Evolutionary conservation across 2,797 vertebrate genomes (phyloP), one percentile per base, ranked within the genome.

Genomic region (Loris lydekkerianus): DNA sequence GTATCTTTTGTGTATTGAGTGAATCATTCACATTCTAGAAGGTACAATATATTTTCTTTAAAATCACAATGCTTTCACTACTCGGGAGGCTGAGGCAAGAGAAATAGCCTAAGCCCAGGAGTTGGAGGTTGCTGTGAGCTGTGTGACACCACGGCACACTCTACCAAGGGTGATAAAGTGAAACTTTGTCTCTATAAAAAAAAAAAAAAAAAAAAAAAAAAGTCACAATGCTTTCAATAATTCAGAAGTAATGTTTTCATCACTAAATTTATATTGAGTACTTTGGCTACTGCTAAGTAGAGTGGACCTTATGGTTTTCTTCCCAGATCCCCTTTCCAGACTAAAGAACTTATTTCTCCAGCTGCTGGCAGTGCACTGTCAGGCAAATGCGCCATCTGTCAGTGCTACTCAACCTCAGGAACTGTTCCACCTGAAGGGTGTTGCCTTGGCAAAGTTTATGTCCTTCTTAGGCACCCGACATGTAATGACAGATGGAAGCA

Each of bases 21-120:
- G 37, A 83, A 11, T 70, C 11, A 63, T 86, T 92, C 27, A 34
- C 31, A 78, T 89, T 85, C 15, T 80, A 46, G n/a, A 88, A 85
- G 61, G 10, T 17, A 88, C 29, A 67, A 13, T 13, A n/a, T 4
- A 37, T 73, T 89, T 49, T 87, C 5, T 73, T 81, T 70, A 90
- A 49, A 15, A 61, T 49, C 53, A 76, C 1, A 60, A 31, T 40
- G 7, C 3, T 88, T 53, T 81, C 13, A 75, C 46, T 49, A 49
- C 46, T 49, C 46, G 11, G 13, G 46, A 49, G 46, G 46, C 46
- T 49, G 46, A 49, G 46, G 46, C 46, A 49, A 49, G 46, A 49
- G 46, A 49, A 49, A 40, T 49, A 10, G 2, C 11, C 46, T 49
- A 2, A 49, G 46, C 46, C 46, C 46, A 49, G 46, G 46, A 11